phyloP scores from a whole-genome alignment of 1,140 invertebrate species.

The Radopholus similis region DNA sequence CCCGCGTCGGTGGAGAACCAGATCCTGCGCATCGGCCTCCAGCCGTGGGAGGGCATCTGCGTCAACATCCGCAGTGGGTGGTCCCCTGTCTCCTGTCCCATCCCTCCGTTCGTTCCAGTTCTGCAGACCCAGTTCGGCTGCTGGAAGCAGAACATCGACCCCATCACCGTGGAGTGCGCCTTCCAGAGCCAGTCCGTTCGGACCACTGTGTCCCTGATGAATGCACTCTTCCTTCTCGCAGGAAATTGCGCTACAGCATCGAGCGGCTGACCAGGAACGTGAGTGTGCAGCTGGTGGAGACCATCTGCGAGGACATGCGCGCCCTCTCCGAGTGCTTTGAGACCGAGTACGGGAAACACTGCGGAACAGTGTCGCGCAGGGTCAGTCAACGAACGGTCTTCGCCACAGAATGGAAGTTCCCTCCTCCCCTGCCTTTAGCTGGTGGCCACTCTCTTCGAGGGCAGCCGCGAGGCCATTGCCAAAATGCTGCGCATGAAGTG shows the following conservation, averaged over 20 bases:
- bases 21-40: slow-evolving; percentile 5
- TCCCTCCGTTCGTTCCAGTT: not conserved
- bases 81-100: too few species aligned
- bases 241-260: slow-evolving; percentile 11
- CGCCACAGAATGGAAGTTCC: not conserved
- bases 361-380: not conserved
- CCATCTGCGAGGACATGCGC: slow-evolving; percentile 1
- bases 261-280: slow-evolving; percentile 10
- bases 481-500: slow-evolving; percentile 19
- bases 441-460: not conserved
- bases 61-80: not conserved
- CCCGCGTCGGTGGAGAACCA: slow-evolving; percentile 9
- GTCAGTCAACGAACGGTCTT: not conserved
- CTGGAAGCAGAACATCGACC: slow-evolving; percentile 15
- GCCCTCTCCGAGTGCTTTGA: not conserved
- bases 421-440: not conserved
- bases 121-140: slow-evolving; percentile 15
- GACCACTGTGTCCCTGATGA: not conserved
- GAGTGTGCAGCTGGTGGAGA: not conserved
- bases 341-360: slow-evolving; percentile 7
- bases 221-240: not conserved
- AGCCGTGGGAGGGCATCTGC: slow-evolving; percentile 13
- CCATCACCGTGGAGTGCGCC: not conserved
- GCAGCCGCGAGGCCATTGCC: slow-evolving; percentile 2
- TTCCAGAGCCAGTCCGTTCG: slow-evolving; percentile 10